phyloP scores from a whole-genome alignment of 2,888 invertebrate species.

The Drosophila seclusa region DNA sequence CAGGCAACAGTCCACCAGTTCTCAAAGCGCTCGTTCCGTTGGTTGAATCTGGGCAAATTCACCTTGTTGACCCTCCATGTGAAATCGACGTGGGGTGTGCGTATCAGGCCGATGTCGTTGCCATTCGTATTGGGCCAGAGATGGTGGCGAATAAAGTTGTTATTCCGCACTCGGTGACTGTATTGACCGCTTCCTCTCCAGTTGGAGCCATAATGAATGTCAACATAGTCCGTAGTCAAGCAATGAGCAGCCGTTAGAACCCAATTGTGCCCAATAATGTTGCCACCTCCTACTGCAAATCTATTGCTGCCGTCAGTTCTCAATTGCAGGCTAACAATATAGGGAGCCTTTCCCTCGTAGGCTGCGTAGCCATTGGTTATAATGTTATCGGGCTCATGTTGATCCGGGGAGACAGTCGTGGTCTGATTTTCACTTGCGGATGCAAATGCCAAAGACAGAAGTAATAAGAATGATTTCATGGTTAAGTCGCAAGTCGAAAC shows the following conservation, averaged over 20 bases:
- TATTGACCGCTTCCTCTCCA: constrained; percentile 31
- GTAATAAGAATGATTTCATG: constrained; percentile 23
- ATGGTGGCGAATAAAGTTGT: constrained; percentile 52
- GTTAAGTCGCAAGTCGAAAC: not conserved
- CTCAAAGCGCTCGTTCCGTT: constrained; percentile 63
- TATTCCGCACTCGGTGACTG: constrained; percentile 40
- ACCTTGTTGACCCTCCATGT: constrained; percentile 37
- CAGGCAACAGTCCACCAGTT: constrained; percentile 79
- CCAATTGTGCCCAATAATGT: constrained; percentile 45
- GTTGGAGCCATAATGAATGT: constrained; percentile 64
- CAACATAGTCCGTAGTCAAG: constrained; percentile 54
- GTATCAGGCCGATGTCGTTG: constrained; percentile 75
- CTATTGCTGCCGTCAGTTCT: constrained; percentile 36
- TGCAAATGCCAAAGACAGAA: constrained; percentile 15
- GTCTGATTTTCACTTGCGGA: constrained; percentile 9
- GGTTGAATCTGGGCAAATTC: constrained; percentile 42
- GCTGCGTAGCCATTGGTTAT: constrained; percentile 73
- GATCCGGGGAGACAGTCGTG: not conserved
- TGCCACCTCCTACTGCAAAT: constrained; percentile 48
- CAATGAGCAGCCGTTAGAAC: constrained; percentile 54
- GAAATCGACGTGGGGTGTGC: constrained; percentile 54
- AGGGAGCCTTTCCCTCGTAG: constrained; percentile 59
- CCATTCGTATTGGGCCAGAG: constrained; percentile 42
- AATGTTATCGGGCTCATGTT: constrained; percentile 11
- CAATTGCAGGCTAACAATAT: constrained; percentile 66